A percentile compares a stretch with the other conserved stretches of the same genome.
Evolutionary conservation across 2,113 vertebrate genomes (phyloP).

Genomic region (Hemicordylus capensis): DNA sequence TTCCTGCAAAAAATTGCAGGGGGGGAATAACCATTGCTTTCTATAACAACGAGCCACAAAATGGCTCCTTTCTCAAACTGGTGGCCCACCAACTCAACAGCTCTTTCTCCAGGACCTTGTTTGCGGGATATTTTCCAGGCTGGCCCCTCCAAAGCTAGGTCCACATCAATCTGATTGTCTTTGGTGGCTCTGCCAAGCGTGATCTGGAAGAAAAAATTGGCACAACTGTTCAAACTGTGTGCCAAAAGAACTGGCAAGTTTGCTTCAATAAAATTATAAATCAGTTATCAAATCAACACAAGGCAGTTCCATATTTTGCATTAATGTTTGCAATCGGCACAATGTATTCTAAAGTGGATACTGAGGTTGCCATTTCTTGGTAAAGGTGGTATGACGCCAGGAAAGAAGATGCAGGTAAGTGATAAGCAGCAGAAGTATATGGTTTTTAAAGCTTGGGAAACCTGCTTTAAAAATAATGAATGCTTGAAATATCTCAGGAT

Average conservation of each 20-base stretch:
- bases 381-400: not conserved
- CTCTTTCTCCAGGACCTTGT: constrained; percentile 79
- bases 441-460: not conserved
- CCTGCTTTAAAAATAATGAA: not conserved
- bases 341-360: not conserved
- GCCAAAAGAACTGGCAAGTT: not conserved
- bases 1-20: no score
- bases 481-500: no score
- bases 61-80: not conserved
- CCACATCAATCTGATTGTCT: constrained; percentile 96
- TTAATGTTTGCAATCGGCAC: not conserved
- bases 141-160: constrained; percentile 91
- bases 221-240: not conserved
- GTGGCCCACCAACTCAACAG: not conserved
- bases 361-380: not conserved
- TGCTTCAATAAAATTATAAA: not conserved
- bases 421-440: not conserved
- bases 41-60: no score
- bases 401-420: no score
- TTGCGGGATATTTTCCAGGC: constrained; percentile 98
- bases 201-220: constrained; percentile 74
- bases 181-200: constrained; percentile 94
- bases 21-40: no score
- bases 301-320: not conserved
- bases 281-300: not conserved